Conservation (phyloP, 2,113 vertebrate genomes). For the Galeopterus variegatus region DNA sequence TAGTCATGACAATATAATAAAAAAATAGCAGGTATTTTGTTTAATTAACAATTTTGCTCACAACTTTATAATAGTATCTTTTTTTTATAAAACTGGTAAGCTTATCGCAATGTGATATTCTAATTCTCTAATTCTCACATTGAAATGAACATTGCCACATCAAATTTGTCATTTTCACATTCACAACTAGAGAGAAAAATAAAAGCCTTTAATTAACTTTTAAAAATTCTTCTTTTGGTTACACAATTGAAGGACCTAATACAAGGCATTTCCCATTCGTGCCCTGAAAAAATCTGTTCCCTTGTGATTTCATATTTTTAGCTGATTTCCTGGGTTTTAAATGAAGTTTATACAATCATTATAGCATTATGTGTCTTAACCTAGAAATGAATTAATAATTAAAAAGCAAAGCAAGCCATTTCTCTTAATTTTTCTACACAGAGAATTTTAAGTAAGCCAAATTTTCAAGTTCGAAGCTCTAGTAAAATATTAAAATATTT, state of each 20-base stretch:
- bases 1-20: constrained; percentile 47
- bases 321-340: constrained; percentile 3
- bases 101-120: constrained; percentile 50
- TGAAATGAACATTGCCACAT: constrained; percentile 44
- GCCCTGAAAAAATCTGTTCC: background rate
- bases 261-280: background rate
- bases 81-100: constrained; percentile 61
- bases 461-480: constrained; percentile 38
- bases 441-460: constrained; percentile 13
- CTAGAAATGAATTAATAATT: constrained; percentile 46
- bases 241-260: constrained; percentile 36
- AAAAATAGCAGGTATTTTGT: constrained; percentile 53
- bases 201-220: constrained; percentile 53
- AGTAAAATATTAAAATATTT: constrained; percentile 53
- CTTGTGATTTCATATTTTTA: constrained; percentile 16
- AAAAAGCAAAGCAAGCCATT: constrained; percentile 12
- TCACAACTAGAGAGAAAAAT: constrained; percentile 25
- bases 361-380: background rate
- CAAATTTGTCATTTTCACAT: constrained; percentile 66
- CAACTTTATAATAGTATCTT: constrained; percentile 53
- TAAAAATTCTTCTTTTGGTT: constrained; percentile 53
- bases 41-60: constrained; percentile 66
- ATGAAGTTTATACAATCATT: background rate
- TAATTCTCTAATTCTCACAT: constrained; percentile 55
- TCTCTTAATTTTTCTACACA: constrained; percentile 22